Percentiles rank a stretch among this genome's conserved stretches.
These are phyloP conservation scores for Stegana nigrithorax DNA, from an alignment of 2,888 invertebrate genomes.

Conservation along the genomic window DNA sequence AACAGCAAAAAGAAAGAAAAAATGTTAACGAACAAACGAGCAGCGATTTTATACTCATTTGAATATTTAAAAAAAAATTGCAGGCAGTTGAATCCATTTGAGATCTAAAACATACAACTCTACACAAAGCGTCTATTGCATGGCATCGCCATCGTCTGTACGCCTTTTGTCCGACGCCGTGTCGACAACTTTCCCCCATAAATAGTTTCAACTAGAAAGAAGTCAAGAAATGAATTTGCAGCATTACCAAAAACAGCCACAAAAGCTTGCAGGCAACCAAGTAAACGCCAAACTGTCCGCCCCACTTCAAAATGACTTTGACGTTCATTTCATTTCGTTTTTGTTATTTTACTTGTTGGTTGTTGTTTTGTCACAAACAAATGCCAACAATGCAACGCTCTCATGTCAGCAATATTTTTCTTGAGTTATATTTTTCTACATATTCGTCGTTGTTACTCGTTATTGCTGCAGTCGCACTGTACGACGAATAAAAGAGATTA, in stretches of 20 bases:
- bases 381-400: conserved; percentile 47
- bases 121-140: conserved; percentile 22
- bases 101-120: conserved; percentile 47
- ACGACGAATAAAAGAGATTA: conserved; percentile 25
- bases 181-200: conserved; percentile 57
- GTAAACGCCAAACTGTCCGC: conserved; percentile 9
- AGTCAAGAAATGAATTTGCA: conserved; percentile 39
- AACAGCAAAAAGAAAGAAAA: too few relatives aligned
- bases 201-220: conserved; percentile 33
- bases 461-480: conserved; percentile 38
- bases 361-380: conserved; percentile 24
- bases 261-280: conserved; percentile 5
- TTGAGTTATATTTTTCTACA: background rate
- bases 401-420: conserved; percentile 13
- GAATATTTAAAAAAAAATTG: conserved; percentile 9
- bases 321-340: conserved; percentile 10
- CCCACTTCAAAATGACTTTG: conserved; percentile 20
- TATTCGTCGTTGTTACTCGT: background rate
- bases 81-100: background rate
- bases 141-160: background rate
- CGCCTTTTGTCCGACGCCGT: background rate
- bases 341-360: conserved; percentile 4
- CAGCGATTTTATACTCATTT: conserved; percentile 19
- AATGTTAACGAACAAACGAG: background rate
- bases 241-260: conserved; percentile 30